A percentile compares a stretch with the other conserved stretches of the same genome.
phyloP scores from a whole-genome alignment of 2,888 invertebrate species.

The Pachycephus smyrnensis region DNA sequence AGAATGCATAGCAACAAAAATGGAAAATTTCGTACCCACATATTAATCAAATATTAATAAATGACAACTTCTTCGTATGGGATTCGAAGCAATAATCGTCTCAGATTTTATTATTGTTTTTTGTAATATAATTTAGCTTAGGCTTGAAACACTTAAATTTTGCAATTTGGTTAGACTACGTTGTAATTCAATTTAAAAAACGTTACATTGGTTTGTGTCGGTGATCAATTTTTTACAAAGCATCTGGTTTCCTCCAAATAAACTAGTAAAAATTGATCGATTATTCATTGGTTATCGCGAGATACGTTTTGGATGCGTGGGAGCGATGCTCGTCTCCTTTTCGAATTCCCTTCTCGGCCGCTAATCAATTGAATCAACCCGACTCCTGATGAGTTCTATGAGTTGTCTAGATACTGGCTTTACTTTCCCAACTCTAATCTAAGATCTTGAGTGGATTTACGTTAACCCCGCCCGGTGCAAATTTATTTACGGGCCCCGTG shows the following conservation, averaged over 20 bases:
- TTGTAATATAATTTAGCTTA: too few relatives aligned
- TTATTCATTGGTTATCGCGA: neutral
- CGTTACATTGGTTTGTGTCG: neutral
- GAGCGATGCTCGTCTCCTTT: neutral
- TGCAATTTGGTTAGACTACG: too few relatives aligned
- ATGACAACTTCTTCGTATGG: too few relatives aligned
- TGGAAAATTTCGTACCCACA: neutral
- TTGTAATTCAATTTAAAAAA: neutral
- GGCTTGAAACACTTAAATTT: too few relatives aligned
- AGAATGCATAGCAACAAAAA: neutral
- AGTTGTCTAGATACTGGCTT: constrained; percentile 60
- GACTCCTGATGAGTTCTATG: constrained; percentile 58
- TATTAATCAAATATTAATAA: neutral
- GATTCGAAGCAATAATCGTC: neutral
- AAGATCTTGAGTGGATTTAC: constrained; percentile 65
- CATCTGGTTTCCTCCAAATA: neutral
- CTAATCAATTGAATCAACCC: constrained; percentile 66
- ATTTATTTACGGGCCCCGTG: constrained; percentile 31
- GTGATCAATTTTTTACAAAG: neutral
- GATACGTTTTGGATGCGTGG: neutral
- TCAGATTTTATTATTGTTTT: neutral
- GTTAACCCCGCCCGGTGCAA: constrained; percentile 34
- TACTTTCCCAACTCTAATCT: constrained; percentile 62
- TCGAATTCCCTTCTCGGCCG: constrained; percentile 29
- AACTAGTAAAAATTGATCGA: neutral